Conservation (phyloP, 2,888 invertebrate species). For the Poecilobothrus nobilitatus region DNA sequence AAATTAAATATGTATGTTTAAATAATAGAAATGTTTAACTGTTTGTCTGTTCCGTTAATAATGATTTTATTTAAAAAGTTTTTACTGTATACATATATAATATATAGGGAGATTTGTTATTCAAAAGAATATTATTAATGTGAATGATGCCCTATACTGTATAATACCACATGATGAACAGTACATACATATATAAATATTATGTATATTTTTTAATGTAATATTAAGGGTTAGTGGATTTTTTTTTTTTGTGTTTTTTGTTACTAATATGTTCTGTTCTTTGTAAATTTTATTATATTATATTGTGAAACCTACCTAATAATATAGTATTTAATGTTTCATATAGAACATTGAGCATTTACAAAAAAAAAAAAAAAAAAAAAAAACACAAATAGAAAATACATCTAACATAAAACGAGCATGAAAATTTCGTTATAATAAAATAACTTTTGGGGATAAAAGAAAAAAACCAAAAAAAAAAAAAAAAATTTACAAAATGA, state of each 20-base stretch:
- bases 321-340: not conserved
- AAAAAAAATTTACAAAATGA: not conserved
- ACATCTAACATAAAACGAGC: not conserved
- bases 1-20: no score
- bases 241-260: not conserved
- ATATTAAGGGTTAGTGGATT: not conserved
- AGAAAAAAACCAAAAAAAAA: not conserved
- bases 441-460: not conserved
- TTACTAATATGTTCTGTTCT: not conserved
- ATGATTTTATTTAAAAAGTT: no score
- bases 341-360: not conserved
- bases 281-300: not conserved
- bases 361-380: not conserved
- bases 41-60: no score
- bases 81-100: no score
- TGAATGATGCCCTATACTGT: no score
- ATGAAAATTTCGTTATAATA: constrained; percentile 4
- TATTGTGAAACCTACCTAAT: constrained; percentile 1
- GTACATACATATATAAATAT: no score
- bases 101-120: no score
- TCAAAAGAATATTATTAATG: no score
- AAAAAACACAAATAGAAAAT: not conserved
- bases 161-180: no score
- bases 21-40: no score
- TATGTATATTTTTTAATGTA: not conserved